phyloP scores from a whole-genome alignment of 2,888 invertebrate species.

The Argyra leucocephala region DNA sequence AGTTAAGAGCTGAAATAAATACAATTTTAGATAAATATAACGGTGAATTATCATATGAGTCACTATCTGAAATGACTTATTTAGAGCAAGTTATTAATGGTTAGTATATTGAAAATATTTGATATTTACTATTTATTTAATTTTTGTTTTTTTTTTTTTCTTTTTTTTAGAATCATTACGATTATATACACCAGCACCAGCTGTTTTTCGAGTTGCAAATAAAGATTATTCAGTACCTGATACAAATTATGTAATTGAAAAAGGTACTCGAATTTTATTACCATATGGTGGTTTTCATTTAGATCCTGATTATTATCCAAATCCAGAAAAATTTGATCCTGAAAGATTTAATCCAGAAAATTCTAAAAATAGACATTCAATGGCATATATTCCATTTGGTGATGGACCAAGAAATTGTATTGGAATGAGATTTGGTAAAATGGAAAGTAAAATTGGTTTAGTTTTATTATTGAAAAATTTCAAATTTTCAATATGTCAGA shows the following conservation, averaged over 20 bases:
- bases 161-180: conserved; percentile 42
- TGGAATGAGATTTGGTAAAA: conserved; percentile 38
- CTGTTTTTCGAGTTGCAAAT: conserved; percentile 35
- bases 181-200: conserved; percentile 41
- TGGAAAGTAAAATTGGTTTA: conserved; percentile 35
- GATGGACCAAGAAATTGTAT: conserved; percentile 30
- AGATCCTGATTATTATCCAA: conserved; percentile 48
- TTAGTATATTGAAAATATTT: conserved; percentile 29
- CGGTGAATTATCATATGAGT: conserved; percentile 43
- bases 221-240: conserved; percentile 43
- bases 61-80: conserved; percentile 45
- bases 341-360: conserved; percentile 48
- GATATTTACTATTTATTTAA: neutral
- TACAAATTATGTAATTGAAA: conserved; percentile 41
- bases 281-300: conserved; percentile 48
- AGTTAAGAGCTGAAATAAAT: conserved; percentile 41
- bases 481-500: conserved; percentile 24
- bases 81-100: conserved; percentile 45
- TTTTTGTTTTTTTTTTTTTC: neutral
- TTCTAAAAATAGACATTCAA: conserved; percentile 42
- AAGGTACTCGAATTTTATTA: conserved; percentile 44
- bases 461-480: conserved; percentile 31
- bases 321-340: conserved; percentile 51
- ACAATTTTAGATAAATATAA: conserved; percentile 34
- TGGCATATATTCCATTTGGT: conserved; percentile 23